Evolutionary conservation across 2,888 invertebrate genomes (phyloP), one percentile per base, ranked within the genome.

Genomic region (Oegoconia quadripuncta): DNA sequence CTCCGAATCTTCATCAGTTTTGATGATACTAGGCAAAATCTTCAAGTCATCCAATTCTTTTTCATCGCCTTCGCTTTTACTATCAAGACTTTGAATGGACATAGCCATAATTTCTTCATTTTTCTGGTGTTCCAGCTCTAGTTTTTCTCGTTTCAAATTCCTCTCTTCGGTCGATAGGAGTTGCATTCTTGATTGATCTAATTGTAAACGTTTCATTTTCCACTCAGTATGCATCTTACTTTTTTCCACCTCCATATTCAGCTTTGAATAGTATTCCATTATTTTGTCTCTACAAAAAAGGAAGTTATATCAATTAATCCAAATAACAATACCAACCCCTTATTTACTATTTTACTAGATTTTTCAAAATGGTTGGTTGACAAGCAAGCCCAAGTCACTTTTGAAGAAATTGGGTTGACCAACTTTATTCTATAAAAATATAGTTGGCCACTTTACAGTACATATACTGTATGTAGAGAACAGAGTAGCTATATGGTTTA

Each of bases 211-310:
- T 71, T 82, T 88, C 31, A 87, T 82, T 55, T 90, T 89, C 90
- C 90, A 90, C 49, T 89, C 87, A 0, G 89, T 86, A 47, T 88
- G 89, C 23, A 86, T 63, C 43, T 87, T 86, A 41, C 89, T 88
- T 49, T 84, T 89, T 41, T 91, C 90, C 0, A 90, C 89, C 53
- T 89, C 88, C 62, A 88, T 87, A 23, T 89, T 90, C 27, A 93
- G 61, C 55, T 90, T 88, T n/a, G 90, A 86, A 53, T 92, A 93
- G 62, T 92, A 91, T 52, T 89, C 88, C 57, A 90, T 83, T 51
- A 91, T 86, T 67, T 89, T 89, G 40, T 80, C 79, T 30, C 91
- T 92, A 83, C 86, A 43, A 20, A 3, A 20, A 31, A n/a, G n/a
- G n/a, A n/a, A n/a, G n/a, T 17, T 17, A 30, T 28, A 11, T 18